Percentiles rank a stretch among this genome's conserved stretches.
These are phyloP conservation scores for Tetramorium parvispinum DNA, from an alignment of 1,140 invertebrate genomes.

Conservation along the genomic window DNA sequence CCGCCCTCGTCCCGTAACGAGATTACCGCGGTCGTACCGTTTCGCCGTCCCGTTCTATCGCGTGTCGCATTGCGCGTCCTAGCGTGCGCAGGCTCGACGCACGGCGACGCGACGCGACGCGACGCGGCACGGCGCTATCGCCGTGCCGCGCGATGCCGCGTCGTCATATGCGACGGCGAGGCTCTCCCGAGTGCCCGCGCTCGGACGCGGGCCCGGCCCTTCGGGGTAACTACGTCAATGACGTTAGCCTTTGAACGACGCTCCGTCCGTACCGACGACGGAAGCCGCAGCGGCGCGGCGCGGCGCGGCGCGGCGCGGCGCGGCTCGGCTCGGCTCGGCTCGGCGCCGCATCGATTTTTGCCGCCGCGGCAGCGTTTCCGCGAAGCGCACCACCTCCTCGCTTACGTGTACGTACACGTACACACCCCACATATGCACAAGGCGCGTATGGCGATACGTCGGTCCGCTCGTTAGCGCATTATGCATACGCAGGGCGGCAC, in stretches of 20 bases:
- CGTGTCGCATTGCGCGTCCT: conserved; percentile 81
- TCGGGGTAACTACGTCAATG: conserved; percentile 31
- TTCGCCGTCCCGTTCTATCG: conserved; percentile 73
- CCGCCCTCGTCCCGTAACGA: conserved; percentile 58
- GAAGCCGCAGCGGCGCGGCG: neutral
- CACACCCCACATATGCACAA: neutral
- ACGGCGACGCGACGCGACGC: conserved; percentile 23
- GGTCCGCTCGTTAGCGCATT: conserved; percentile 63
- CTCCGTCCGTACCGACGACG: conserved; percentile 1
- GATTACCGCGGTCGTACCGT: conserved; percentile 67
- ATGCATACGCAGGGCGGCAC: conserved; percentile 66
- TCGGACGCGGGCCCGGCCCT: neutral
- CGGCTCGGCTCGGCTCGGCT: neutral
- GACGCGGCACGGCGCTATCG: neutral
- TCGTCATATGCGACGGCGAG: neutral
- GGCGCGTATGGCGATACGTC: neutral
- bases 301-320: neutral
- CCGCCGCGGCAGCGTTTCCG: conserved; percentile 32
- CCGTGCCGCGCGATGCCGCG: neutral
- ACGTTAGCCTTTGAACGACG: conserved; percentile 22
- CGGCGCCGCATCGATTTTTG: conserved; percentile 49
- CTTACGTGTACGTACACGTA: neutral
- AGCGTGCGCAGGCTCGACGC: conserved; percentile 77
- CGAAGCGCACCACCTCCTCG: conserved; percentile 12
- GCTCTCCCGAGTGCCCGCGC: neutral